Evolutionary conservation across 2,113 vertebrate genomes (phyloP).

Genomic region (Anhinga rufa): DNA sequence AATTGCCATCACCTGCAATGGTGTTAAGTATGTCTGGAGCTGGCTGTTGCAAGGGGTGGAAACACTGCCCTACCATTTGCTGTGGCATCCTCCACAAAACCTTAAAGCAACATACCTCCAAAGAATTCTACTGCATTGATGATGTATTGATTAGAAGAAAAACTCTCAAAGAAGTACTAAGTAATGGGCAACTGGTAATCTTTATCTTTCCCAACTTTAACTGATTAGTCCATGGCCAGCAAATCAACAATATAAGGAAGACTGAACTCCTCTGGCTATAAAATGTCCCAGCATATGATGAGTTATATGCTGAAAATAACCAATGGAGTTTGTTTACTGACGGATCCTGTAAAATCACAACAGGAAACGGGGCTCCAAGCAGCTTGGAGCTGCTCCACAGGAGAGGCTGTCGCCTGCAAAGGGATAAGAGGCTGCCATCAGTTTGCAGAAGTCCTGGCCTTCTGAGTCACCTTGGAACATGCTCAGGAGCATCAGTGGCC

Average conservation of each 20-base stretch:
- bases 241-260: not conserved
- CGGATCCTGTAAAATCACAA: not conserved
- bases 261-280: not conserved
- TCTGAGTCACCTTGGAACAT: not conserved
- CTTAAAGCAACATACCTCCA: not conserved
- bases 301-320: not conserved
- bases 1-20: not conserved
- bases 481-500: not conserved
- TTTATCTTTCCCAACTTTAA: not conserved
- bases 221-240: not conserved
- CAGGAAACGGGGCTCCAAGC: not conserved
- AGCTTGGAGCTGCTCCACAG: not conserved
- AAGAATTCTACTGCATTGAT: not conserved
- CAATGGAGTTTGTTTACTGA: not conserved
- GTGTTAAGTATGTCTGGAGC: not conserved
- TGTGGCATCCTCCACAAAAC: not conserved
- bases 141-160: not conserved
- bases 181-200: not conserved
- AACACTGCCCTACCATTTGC: not conserved
- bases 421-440: not conserved
- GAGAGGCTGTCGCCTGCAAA: not conserved
- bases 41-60: not conserved
- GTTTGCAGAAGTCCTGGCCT: not conserved
- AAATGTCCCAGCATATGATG: not conserved
- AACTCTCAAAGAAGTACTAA: not conserved